Base-by-base conservation (phyloP, 64 coral and sea anemone genomes). In the Actinia tenebrosa region DNA sequence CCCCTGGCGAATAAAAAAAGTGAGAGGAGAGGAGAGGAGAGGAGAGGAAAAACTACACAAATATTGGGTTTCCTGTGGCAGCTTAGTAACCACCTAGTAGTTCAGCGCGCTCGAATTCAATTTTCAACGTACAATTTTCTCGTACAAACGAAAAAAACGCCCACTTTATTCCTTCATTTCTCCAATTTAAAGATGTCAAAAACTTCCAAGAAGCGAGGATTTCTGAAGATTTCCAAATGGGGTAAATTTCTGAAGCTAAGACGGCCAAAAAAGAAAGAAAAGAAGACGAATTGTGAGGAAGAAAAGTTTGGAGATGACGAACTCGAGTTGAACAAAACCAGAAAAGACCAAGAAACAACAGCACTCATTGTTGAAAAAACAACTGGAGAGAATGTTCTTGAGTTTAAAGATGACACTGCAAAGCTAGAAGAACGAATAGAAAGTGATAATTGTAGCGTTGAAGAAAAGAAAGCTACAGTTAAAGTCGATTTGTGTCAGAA, bases 211-310 rank as follows among this genome's bases (percentile, higher is more conserved):
- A 81, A 81, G 50, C 43, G 79, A n/a, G 79, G 79, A 17, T 23
- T 81, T 81, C 79, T 45, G 53, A 81, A 81, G 50, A 16, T 81
- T 53, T 81, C 79, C 27, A 81, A 81, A 53, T 53, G 16, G 79
- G 79, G 79, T 9, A 81, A 81, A 52, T 81, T 50, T n/a, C 22
- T 81, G 8, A 81, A 81, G 44, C 79, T 81, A 11, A 53, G 20
- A 52, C n/a, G 79, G 2, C 53, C 79, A n/a, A 50, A 45, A 81
- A 81, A 80, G 79, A 80, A 45, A 45, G 50, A 81, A 23, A 75
- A 75, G 3, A 75, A 75, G 26, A 37, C 69, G 69, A 75, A 15
- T 75, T 75, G 7, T 42, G 69, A 75, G 7, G 10, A 75, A 26
- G 69, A 75, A 42, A 75, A 42, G 63, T n/a, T 66, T 66, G 20